Evolutionary conservation across 1,140 invertebrate species (phyloP).

Genomic region (Notospermus geniculatus): DNA sequence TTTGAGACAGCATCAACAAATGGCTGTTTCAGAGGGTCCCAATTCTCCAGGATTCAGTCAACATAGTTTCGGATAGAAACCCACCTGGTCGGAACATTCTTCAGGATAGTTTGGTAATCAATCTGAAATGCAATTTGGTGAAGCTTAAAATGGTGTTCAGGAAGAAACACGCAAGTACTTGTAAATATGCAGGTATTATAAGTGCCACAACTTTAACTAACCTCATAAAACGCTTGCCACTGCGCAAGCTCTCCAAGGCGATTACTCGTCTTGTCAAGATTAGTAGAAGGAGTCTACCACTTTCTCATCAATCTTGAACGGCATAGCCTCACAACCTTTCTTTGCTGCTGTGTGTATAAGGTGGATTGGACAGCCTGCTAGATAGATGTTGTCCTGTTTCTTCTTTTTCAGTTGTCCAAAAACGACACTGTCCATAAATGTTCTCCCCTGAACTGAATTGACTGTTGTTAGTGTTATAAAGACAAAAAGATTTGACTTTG

Average conservation of each 20-base stretch:
- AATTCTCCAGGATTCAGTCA: conserved; percentile 20
- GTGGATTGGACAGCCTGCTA: conserved; percentile 12
- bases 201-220: too few species aligned
- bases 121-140: background rate
- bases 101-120: conserved; percentile 22
- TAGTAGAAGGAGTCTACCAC: conserved; percentile 27
- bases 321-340: conserved; percentile 16
- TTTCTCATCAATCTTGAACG: conserved; percentile 16
- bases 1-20: conserved; percentile 8
- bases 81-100: conserved; percentile 30
- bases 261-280: conserved; percentile 24
- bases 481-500: too few species aligned
- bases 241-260: conserved; percentile 15
- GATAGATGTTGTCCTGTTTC: conserved; percentile 11
- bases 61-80: conserved; percentile 22
- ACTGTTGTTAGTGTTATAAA: too few species aligned
- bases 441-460: too few species aligned
- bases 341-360: conserved; percentile 20
- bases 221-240: conserved; percentile 21
- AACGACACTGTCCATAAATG: background rate
- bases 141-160: too few species aligned
- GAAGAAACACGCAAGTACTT: too few species aligned
- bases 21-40: conserved; percentile 22
- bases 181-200: too few species aligned
- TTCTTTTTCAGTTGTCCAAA: conserved; percentile 21